Base-by-base conservation (phyloP, 2,888 invertebrate genomes). In the Petrolisthes manimaculis region DNA sequence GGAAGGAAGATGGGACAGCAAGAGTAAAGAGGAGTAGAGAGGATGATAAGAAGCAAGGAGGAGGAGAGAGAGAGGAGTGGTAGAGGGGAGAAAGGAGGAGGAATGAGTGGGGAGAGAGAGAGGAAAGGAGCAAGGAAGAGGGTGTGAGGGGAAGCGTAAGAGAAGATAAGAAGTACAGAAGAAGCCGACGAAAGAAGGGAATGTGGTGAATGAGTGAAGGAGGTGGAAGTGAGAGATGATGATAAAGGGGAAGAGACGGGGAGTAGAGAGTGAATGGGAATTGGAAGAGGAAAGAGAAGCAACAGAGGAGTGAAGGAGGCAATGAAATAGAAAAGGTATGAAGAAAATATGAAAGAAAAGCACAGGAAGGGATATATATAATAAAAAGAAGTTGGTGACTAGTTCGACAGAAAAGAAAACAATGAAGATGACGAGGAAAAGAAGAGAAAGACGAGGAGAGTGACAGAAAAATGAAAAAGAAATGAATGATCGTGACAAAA, bases 401-500 rank as follows among this genome's bases (percentile, higher is more conserved):
- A 6, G 51, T 9, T 2, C 51, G 51, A 54, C 9, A n/a, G 53
- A 9, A 51, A 56, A 81, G 51, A 61, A 67, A 61, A 67, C 9
- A 18, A 67, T 61, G 9, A 61, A 61, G 61, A 61, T 6, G n/a
- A 75, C 6, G 75, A 75, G 24, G 75, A 75, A 75, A n/a, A 24
- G 24, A n/a, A 75, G 75, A 75, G 75, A n/a, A 24, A n/a, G 75
- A 75, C 6, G n/a, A 75, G 24, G n/a, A n/a, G 75, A n/a, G 75
- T 21, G 8, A n/a, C 6, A 75, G 75, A 75, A 8, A 75, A 24
- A 75, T n/a, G 24, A n/a, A 8, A 75, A 75, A n/a, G 75, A 75
- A n/a, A n/a, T 75, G 61, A 61, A 9, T 9, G 61, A 12, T 8
- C 6, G 21, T 75, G 75, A n/a, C 9, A 24, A 75, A 75, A n/a